phyloP scores from a whole-genome alignment of 1,140 invertebrate genomes.

The Plectrocnemia conspersa region DNA sequence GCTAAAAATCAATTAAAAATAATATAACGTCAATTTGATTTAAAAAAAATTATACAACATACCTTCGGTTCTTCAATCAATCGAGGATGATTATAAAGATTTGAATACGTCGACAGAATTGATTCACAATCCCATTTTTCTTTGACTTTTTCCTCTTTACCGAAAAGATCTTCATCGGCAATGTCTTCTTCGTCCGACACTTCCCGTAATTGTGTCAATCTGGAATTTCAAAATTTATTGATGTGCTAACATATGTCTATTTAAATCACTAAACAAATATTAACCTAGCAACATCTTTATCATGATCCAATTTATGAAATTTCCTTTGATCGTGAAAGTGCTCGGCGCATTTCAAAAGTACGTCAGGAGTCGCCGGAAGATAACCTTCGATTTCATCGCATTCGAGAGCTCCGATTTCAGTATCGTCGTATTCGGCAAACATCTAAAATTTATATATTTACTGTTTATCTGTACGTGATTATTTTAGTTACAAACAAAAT shows the following conservation, averaged over 20 bases:
- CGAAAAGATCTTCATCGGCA: constrained; percentile 57
- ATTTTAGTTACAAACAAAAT: too few species aligned
- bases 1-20: constrained; percentile 36
- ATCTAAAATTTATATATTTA: constrained; percentile 52
- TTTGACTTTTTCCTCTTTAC: constrained; percentile 56
- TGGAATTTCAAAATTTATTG: constrained; percentile 23
- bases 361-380: constrained; percentile 61
- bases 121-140: constrained; percentile 93
- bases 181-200: constrained; percentile 53
- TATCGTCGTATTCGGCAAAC: constrained; percentile 83
- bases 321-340: constrained; percentile 59
- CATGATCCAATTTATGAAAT: constrained; percentile 60
- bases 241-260: too few species aligned
- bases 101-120: constrained; percentile 85
- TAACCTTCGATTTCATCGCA: constrained; percentile 85
- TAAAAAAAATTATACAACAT: constrained; percentile 26
- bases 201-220: constrained; percentile 47
- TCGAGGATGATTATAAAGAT: constrained; percentile 86
- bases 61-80: constrained; percentile 75
- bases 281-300: constrained; percentile 70
- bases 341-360: constrained; percentile 60
- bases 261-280: neutral
- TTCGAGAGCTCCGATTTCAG: constrained; percentile 83
- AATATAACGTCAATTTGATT: constrained; percentile 10
- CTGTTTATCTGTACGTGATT: neutral